Base-by-base conservation (phyloP, 2,113 vertebrate genomes). In the Plecotus auritus region DNA sequence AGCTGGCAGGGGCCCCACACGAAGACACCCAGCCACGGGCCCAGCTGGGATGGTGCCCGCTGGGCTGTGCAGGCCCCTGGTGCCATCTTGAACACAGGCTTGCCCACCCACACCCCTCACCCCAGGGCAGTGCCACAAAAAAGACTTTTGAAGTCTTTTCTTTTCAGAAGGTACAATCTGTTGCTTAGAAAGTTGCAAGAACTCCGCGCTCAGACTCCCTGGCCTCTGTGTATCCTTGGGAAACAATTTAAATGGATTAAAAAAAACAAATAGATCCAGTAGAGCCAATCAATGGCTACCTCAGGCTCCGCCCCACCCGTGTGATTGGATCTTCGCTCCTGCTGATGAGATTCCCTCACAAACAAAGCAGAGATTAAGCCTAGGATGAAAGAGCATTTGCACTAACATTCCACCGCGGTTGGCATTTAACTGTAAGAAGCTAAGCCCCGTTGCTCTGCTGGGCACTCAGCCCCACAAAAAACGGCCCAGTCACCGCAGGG, bases 261-360 rank as follows among this genome's bases (percentile, higher is more conserved):
- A 23, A 83, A 77, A 23, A 51, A 51, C 16, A n/a, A n/a, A n/a
- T 14, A 17, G 11, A 61, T 78, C 51, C 54, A 77, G 59, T 1
- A 69, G 3, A 92, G 17, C 47, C 49, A 35, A 72, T 42, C 80
- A 51, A 26, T 10, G 40, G 26, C 2, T 51, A 18, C 18, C 51
- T 69, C 49, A 69, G 73, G 16, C 11, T 6, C 28, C 22, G 12
- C 4, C 16, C 20, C 16, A 40, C 45, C 14, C 0, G 0, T 4
- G 1, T 12, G 49, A 88, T 49, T 7, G 5, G 11, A 76, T 59
- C 59, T 49, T 40, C 13, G 9, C 42, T 56, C 45, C 28, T 9
- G 5, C 13, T 45, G 32, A 49, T 4, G 32, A 73, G 32, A 49
- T 74, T 40, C 74, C 17, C 37, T 45, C 40, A 51, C 12, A 18